phyloP scores from a whole-genome alignment of 2,888 invertebrate genomes.

The Agonopterix heracliana region DNA sequence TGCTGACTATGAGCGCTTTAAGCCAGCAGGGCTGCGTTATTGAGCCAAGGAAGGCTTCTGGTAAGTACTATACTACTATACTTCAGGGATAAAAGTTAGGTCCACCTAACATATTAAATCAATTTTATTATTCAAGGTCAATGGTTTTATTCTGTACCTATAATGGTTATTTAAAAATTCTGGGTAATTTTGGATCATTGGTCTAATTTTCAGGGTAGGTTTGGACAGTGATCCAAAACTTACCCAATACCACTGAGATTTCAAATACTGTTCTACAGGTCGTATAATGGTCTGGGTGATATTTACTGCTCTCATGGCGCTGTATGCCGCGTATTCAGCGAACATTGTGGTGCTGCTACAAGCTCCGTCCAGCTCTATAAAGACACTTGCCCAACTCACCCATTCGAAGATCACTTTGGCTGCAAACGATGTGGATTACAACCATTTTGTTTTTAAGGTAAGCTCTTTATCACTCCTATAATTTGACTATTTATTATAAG shows the following conservation, averaged over 20 bases:
- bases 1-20: constrained; percentile 72
- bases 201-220: too few relatives aligned
- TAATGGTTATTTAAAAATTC: too few relatives aligned
- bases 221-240: too few relatives aligned
- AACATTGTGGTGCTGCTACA: constrained; percentile 81
- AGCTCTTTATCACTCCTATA: constrained; percentile 19
- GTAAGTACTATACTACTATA: constrained; percentile 18
- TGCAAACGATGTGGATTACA: constrained; percentile 77
- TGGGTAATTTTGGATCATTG: too few relatives aligned
- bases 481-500: not conserved
- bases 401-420: constrained; percentile 77
- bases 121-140: too few relatives aligned
- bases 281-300: constrained; percentile 47
- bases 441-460: constrained; percentile 76
- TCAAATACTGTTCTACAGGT: constrained; percentile 26
- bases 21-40: constrained; percentile 75
- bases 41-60: constrained; percentile 55
- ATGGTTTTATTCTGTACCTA: too few relatives aligned
- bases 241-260: too few relatives aligned
- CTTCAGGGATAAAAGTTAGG: not conserved
- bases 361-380: constrained; percentile 76
- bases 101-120: too few relatives aligned
- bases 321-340: constrained; percentile 81
- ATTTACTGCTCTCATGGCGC: constrained; percentile 63
- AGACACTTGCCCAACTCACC: constrained; percentile 69